These are phyloP conservation scores for Xiphophorus maculatus DNA, from an alignment of 2,113 vertebrate species.

Conservation along the genomic window DNA sequence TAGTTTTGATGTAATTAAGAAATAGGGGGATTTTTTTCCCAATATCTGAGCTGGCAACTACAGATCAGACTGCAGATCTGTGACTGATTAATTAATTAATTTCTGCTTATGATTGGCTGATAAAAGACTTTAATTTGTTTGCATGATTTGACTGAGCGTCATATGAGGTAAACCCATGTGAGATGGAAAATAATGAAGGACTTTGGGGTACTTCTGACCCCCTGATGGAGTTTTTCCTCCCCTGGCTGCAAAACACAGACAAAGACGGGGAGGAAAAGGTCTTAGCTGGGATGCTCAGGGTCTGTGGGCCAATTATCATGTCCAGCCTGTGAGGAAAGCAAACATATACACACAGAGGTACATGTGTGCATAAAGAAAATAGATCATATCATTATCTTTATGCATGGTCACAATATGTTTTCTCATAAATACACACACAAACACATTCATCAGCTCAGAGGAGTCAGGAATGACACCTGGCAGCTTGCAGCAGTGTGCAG, in stretches of 20 bases:
- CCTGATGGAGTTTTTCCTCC: constrained; percentile 71
- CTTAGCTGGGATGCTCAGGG: constrained; percentile 67
- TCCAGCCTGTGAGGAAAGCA: constrained; percentile 69
- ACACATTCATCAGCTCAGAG: not conserved
- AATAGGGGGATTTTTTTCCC: too few relatives aligned
- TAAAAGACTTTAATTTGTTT: not conserved
- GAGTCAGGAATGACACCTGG: not conserved
- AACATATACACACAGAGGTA: constrained; percentile 41
- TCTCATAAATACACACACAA: not conserved
- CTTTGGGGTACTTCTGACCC: constrained; percentile 63
- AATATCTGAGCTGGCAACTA: too few relatives aligned
- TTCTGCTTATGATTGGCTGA: not conserved
- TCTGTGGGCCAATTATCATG: constrained; percentile 72
- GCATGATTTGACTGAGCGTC: constrained; percentile 26
- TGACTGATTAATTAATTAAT: not conserved
- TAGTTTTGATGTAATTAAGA: too few relatives aligned
- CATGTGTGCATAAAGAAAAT: not conserved
- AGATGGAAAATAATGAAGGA: not conserved
- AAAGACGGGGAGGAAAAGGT: constrained; percentile 72
- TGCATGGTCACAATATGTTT: not conserved
- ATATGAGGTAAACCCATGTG: constrained; percentile 10
- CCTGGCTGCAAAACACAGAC: constrained; percentile 71
- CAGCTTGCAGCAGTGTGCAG: not conserved
- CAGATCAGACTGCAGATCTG: not conserved
- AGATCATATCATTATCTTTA: not conserved